Base-by-base conservation (phyloP, 2,797 vertebrate species). In the Trematomus bernacchii region DNA sequence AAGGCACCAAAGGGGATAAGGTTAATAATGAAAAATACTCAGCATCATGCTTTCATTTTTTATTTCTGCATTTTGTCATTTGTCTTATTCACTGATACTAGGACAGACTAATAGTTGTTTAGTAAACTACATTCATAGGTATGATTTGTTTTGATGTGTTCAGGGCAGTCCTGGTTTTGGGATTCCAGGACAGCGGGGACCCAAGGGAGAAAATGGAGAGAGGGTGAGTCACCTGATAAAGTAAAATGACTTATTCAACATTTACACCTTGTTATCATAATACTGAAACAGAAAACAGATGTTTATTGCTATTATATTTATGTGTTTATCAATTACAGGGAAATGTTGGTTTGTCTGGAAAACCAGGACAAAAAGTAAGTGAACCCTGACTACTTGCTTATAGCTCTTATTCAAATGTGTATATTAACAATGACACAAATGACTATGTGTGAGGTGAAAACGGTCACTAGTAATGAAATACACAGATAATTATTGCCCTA, bases 291-390 rank as follows among this genome's bases (percentile, higher is more conserved):
- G 3, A 9, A 42, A 65, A 67, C 10, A 62, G 0, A 3, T 30
- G 27, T 43, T 21, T 2, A 23, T 40, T 51, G 12, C 6, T 59
- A 1, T 50, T 10, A 16, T 43, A n/a, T 67, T 69, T 23, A 33
- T 66, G 14, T 87, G 16, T 79, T 84, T 73, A 27, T 90, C 13
- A 33, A 83, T 76, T 14, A 33, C 84, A 98, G 97, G 97, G 97
- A 68, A 97, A 97, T 59, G 96, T 98, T 75, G 97, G 97, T 74
- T 94, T 98, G 78, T 97, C 97, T 43, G 97, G 97, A 66, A 97
- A 96, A 84, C 96, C 96, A 27, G 97, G 97, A 37, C 94, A 92
- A 82, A 97, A 97, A 93, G 97, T 97, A 87, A 93, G 63, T 66
- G 1, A 71, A 52, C 42, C 9, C 16, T 7, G 46, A 16, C 23